Percentiles rank a stretch among this genome's conserved stretches.
phyloP scores from a whole-genome alignment of 2,797 vertebrate species.

The Galago senegalensis region DNA sequence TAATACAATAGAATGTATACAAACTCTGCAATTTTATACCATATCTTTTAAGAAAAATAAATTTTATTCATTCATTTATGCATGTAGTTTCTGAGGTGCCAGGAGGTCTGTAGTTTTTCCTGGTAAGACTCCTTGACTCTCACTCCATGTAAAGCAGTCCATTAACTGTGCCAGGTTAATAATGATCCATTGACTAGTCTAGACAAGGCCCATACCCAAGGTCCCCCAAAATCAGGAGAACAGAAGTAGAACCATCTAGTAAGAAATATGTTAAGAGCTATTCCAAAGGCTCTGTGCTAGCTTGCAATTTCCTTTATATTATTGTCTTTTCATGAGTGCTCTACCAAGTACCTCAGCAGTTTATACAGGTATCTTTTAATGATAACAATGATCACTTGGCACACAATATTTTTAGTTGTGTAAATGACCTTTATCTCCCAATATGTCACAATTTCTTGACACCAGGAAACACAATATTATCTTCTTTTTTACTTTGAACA shows the following conservation, averaged over 20 bases:
- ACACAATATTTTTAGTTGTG: background rate
- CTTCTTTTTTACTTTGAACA: background rate
- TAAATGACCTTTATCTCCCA: background rate
- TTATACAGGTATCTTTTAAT: background rate
- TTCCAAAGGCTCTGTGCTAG: background rate
- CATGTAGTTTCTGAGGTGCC: background rate
- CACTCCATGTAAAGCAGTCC: background rate
- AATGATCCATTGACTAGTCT: background rate
- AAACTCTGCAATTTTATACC: background rate
- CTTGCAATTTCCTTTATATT: background rate
- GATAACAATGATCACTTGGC: background rate
- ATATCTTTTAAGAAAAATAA: background rate
- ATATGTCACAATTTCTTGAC: background rate
- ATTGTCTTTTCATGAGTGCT: background rate
- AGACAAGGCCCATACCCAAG: background rate
- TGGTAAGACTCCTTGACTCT: background rate
- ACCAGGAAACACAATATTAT: background rate
- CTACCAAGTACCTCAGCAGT: background rate
- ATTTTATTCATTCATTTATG: background rate
- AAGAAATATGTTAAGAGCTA: background rate
- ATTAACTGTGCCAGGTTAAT: background rate
- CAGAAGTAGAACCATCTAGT: background rate
- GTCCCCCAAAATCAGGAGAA: background rate
- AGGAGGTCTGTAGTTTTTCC: constrained; percentile 23
- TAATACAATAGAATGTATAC: background rate